These are phyloP conservation scores for Cyphomyrus discorhynchus DNA, from an alignment of 2,113 vertebrate species.

Conservation along the genomic window DNA sequence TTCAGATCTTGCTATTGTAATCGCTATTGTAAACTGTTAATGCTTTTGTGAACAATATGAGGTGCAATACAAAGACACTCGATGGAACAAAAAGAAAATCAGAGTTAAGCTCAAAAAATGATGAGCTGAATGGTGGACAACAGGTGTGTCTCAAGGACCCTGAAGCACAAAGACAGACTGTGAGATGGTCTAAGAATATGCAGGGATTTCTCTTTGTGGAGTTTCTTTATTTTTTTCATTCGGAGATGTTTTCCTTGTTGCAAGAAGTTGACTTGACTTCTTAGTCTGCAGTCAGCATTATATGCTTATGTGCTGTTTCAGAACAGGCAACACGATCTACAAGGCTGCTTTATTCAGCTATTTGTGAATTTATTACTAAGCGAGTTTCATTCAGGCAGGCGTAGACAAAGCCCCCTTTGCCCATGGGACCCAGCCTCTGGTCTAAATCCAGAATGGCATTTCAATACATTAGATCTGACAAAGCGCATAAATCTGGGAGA, in stretches of 20 bases:
- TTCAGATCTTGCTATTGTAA: background rate
- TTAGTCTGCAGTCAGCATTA: background rate
- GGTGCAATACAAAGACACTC: background rate
- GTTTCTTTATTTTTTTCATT: background rate
- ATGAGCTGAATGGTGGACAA: background rate
- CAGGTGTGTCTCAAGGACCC: background rate
- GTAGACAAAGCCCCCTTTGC: background rate
- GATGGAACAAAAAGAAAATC: background rate
- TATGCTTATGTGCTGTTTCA: background rate
- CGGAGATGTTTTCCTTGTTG: background rate
- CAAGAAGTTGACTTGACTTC: background rate
- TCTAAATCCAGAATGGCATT: background rate
- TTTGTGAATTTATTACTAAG: background rate
- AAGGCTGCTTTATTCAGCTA: background rate
- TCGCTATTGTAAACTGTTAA: background rate
- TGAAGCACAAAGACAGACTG: background rate
- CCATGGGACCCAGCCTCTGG: background rate
- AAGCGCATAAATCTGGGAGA: slow-evolving; percentile 6
- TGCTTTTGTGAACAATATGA: background rate
- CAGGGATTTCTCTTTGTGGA: background rate
- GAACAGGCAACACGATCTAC: too few relatives aligned
- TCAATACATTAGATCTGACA: slow-evolving; percentile 10
- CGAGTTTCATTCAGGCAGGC: background rate
- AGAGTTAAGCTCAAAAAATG: background rate
- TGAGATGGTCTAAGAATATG: background rate